These are phyloP conservation scores for Mamestra brassicae DNA, from an alignment of 2,888 invertebrate species.

Conservation along the genomic window DNA sequence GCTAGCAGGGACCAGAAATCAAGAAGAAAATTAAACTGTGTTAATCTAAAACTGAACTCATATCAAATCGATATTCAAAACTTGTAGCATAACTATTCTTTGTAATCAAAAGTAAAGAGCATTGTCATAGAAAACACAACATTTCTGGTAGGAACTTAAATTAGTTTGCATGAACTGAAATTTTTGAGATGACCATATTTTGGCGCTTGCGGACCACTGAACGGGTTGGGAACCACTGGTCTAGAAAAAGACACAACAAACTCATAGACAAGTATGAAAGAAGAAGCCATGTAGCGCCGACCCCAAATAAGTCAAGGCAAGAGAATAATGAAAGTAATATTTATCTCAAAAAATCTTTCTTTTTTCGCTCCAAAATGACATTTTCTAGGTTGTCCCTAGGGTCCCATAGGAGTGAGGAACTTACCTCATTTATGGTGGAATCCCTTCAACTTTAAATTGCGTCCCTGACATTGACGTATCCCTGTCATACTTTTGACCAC, in stretches of 20 bases:
- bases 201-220: no score
- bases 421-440: conserved; percentile 57
- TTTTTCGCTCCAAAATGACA: conserved; percentile 5
- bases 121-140: no score
- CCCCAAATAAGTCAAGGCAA: not conserved
- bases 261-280: not conserved
- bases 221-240: no score
- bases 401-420: conserved; percentile 48
- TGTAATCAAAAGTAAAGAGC: no score
- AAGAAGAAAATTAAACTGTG: no score
- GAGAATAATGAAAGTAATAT: not conserved
- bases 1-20: no score
- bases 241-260: not conserved
- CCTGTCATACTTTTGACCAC: conserved; percentile 52
- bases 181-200: no score
- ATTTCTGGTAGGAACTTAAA: no score
- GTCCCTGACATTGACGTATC: conserved; percentile 47
- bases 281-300: not conserved
- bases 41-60: no score
- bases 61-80: no score
- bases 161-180: no score
- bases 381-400: conserved; percentile 46
- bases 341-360: conserved; percentile 28
- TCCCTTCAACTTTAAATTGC: conserved; percentile 52
- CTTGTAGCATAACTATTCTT: no score